phyloP scores from a whole-genome alignment of 1,140 invertebrate species.

The Drosophila navojoa region DNA sequence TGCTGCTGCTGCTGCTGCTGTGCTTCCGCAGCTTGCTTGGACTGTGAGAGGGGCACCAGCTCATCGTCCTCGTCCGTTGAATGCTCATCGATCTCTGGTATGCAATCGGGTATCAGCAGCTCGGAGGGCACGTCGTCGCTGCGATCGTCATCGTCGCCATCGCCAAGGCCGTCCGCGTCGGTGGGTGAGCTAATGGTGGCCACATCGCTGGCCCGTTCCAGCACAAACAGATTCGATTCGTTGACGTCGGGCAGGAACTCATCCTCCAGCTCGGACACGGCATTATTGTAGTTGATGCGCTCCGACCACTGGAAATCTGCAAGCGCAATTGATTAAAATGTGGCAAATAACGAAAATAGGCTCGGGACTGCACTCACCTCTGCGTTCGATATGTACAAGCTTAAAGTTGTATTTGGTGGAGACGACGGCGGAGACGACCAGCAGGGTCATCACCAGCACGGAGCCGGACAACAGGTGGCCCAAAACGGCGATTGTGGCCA shows the following conservation, averaged over 20 bases:
- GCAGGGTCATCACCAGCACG: slow-evolving; percentile 57
- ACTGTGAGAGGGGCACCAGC: slow-evolving; percentile 51
- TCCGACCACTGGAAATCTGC: slow-evolving; percentile 72
- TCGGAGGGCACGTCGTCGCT: slow-evolving; percentile 82
- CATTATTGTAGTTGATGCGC: slow-evolving; percentile 59
- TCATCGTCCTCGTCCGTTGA: slow-evolving; percentile 81
- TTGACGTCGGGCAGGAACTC: slow-evolving; percentile 81
- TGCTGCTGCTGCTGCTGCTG: not conserved
- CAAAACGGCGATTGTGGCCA: slow-evolving; percentile 65
- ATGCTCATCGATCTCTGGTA: slow-evolving; percentile 82
- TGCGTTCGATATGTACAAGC: slow-evolving; percentile 67
- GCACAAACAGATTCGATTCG: slow-evolving; percentile 76
- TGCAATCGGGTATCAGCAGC: slow-evolving; percentile 75
- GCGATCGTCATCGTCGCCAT: slow-evolving; percentile 64
- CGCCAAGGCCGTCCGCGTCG: slow-evolving; percentile 41
- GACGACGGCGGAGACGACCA: slow-evolving; percentile 67
- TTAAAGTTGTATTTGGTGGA: slow-evolving; percentile 77
- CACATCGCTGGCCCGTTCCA: slow-evolving; percentile 76
- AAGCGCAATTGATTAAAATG: slow-evolving; percentile 1
- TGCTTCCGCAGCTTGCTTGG: slow-evolving; percentile 2
- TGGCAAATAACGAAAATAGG: not conserved
- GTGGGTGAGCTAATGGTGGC: slow-evolving; percentile 72
- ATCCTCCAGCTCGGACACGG: slow-evolving; percentile 71
- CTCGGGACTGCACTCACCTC: slow-evolving; percentile 40
- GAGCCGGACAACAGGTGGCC: slow-evolving; percentile 77